Base-by-base conservation (phyloP, 2,113 vertebrate genomes). In the Ctenodactylus gundi region DNA sequence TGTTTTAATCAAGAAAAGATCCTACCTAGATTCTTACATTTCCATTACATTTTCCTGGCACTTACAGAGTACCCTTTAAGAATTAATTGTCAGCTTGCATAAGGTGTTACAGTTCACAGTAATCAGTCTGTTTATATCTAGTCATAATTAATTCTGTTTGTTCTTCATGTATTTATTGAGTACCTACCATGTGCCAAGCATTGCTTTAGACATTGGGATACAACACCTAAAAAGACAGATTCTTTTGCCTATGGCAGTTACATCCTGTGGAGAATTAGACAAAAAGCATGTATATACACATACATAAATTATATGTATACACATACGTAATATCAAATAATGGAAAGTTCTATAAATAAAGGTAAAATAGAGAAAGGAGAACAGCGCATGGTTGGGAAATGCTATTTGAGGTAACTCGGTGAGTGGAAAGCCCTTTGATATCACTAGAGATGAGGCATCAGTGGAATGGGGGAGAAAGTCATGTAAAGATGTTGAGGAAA, bases 1-100 rank as follows among this genome's bases (percentile, higher is more conserved):
- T 94, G n/a, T 94, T 90, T 94, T 62, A 86, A 82, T 76, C 75
- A 36, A 67, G 86, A 89, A 70, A 89, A 89, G 20, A 51, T n/a
- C n/a, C n/a, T n/a, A n/a, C n/a, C 62, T 84, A 20, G 21, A 72
- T 94, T 90, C 55, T 88, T 78, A 89, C 57, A 11, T 77, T 31
- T 84, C n/a, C 36, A 3, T 80, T 94, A 57, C 18, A 53, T 84
- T 93, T 86, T 65, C 5, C 53, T 95, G 31, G 27, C 11, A 65
- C 90, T 93, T 87, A 2, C 91, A 78, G 55, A 82, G 12, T 88
- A 62, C 84, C 29, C 39, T 84, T 6, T 13, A 88, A 84, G 53
- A 83, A 84, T 85, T 77, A 57, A 7, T 51, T 46, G 49, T 95
- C 53, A 91, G 20, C n/a, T 95, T 76, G 36, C 55, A 89, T 89